Percentiles rank a stretch among this genome's conserved stretches.
These are phyloP conservation scores for Larimichthys crocea DNA, from an alignment of 2,113 vertebrate species.

Conservation along the genomic window DNA sequence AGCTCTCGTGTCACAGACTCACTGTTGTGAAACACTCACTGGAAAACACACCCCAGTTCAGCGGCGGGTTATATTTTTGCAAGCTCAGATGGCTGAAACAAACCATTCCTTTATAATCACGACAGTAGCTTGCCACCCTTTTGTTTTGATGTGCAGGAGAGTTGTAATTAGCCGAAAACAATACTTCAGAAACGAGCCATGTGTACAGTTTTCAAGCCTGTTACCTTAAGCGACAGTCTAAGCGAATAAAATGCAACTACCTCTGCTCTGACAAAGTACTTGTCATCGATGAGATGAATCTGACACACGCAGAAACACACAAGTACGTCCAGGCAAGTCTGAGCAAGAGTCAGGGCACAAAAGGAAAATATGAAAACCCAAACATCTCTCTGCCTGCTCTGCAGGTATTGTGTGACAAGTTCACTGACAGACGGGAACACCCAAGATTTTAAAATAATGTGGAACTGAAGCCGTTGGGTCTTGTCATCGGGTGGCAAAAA, in stretches of 20 bases:
- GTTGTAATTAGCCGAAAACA: constrained; percentile 47
- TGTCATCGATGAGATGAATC: constrained; percentile 42
- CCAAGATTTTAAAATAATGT: constrained; percentile 21
- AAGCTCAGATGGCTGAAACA: constrained; percentile 32
- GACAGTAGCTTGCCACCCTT: constrained; percentile 25
- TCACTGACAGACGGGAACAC: constrained; percentile 42
- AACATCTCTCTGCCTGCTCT: constrained; percentile 19
- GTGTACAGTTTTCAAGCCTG: constrained; percentile 14
- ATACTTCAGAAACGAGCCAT: constrained; percentile 34
- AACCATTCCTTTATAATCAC: constrained; percentile 13
- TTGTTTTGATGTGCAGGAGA: constrained; percentile 29
- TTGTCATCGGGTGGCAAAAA: too few species aligned
- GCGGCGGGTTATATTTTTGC: constrained; percentile 53
- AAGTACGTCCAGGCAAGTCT: constrained; percentile 55
- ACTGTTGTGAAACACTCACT: constrained; percentile 62
- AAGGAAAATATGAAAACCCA: constrained; percentile 32
- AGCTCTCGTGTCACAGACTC: constrained; percentile 53
- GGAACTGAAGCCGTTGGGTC: too few species aligned
- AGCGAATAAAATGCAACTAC: constrained; percentile 11
- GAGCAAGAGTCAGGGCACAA: constrained; percentile 55
- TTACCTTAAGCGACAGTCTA: background rate
- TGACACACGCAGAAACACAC: constrained; percentile 3
- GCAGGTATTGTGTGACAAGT: constrained; percentile 41
- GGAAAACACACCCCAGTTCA: constrained; percentile 73
- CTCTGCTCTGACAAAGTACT: constrained; percentile 28